These are phyloP conservation scores for Hyperoplus lanceolatus DNA, from an alignment of 2,797 vertebrate species.

Conservation along the genomic window DNA sequence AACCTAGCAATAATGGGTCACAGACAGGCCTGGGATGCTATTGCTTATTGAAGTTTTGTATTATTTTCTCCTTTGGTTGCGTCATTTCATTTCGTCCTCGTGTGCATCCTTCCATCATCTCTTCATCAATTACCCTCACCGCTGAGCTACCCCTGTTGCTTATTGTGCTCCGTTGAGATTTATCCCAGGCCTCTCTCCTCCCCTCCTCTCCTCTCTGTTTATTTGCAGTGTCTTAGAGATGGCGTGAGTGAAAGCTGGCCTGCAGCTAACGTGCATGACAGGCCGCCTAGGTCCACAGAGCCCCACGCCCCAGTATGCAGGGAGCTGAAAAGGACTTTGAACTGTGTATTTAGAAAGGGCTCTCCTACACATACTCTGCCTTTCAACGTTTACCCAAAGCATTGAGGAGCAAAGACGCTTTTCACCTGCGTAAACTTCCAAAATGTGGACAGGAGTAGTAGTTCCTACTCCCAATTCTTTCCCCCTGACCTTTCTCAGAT, in stretches of 20 bases:
- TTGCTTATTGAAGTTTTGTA: conserved; percentile 57
- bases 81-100: conserved; percentile 24
- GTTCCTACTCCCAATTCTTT: conserved; percentile 23
- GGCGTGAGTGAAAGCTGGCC: conserved; percentile 56
- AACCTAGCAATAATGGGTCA: conserved; percentile 46
- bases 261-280: conserved; percentile 27
- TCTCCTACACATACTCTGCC: conserved; percentile 51
- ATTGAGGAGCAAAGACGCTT: conserved; percentile 34
- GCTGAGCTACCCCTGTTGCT: conserved; percentile 12
- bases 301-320: conserved; percentile 29
- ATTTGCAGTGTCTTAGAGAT: conserved; percentile 60
- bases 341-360: conserved; percentile 61
- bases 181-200: conserved; percentile 40
- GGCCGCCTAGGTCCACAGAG: conserved; percentile 17
- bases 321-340: conserved; percentile 48
- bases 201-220: conserved; percentile 47
- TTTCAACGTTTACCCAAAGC: conserved; percentile 40
- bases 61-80: conserved; percentile 53
- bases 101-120: conserved; percentile 39
- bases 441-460: conserved; percentile 59
- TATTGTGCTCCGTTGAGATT: conserved; percentile 39
- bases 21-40: conserved; percentile 37
- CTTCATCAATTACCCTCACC: conserved; percentile 19
- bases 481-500: conserved; percentile 27
- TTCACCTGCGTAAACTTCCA: conserved; percentile 65